A percentile compares a stretch with the other conserved stretches of the same genome.
phyloP scores from a whole-genome alignment of 2,888 invertebrate genomes.

The Dicycla oo region DNA sequence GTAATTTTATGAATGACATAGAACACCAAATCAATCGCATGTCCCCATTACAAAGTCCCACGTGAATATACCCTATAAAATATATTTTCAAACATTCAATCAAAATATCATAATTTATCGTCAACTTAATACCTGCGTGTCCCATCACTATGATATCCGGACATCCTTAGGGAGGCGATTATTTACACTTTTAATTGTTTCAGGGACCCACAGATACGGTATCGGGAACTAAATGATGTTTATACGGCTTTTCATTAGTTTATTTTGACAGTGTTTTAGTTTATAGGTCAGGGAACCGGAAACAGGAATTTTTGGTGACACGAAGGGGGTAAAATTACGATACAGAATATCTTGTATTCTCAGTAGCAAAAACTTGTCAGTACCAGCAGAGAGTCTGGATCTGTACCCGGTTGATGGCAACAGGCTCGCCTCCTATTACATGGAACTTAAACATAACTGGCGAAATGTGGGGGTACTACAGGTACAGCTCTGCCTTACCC shows the following conservation, averaged over 20 bases:
- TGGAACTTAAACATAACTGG: too few species aligned
- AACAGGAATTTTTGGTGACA: not conserved
- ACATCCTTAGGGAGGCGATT: conserved; percentile 52
- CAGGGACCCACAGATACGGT: conserved; percentile 11
- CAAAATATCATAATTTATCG: conserved; percentile 15
- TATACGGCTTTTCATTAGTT: conserved; percentile 42
- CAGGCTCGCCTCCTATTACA: too few species aligned
- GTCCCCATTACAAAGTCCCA: not conserved
- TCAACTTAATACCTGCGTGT: conserved; percentile 32
- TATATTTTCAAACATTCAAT: conserved; percentile 5
- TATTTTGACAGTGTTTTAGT: conserved; percentile 26
- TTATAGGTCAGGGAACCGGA: conserved; percentile 13
- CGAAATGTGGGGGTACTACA: too few species aligned
- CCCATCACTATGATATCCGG: conserved; percentile 33
- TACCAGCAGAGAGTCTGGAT: too few species aligned
- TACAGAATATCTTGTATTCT: too few species aligned
- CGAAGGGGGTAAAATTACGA: not conserved
- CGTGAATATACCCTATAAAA: not conserved
- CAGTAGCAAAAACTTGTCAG: too few species aligned
- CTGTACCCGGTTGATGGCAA: too few species aligned
- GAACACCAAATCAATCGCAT: not conserved
- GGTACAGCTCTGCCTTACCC: too few species aligned
- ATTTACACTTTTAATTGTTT: conserved; percentile 53
- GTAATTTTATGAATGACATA: not conserved
- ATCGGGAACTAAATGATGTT: conserved; percentile 31